Evolutionary conservation across 37 sponge, comb jelly and placozoan species (phyloP).

Genomic region (Petrosia ficiformis): DNA sequence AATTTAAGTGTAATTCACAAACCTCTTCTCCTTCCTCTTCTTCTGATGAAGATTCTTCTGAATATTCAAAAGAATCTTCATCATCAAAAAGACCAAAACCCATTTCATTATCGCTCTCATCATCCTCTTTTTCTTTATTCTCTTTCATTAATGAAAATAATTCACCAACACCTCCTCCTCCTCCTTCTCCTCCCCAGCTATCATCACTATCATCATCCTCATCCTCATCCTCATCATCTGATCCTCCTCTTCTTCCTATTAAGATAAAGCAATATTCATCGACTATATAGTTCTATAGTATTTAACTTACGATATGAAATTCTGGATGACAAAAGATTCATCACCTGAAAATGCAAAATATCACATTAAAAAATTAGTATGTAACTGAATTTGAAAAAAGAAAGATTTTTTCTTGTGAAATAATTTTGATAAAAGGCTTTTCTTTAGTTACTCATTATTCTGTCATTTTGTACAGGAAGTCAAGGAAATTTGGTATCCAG

Average conservation of each 20-base stretch:
- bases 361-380: background rate
- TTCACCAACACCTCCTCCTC: background rate
- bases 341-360: no score
- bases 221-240: background rate
- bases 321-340: no score
- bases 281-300: background rate
- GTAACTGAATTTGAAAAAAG: no score
- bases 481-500: no score
- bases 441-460: no score
- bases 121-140: background rate
- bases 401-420: no score
- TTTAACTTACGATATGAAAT: no score
- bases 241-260: background rate
- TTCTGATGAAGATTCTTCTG: no score
- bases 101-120: slow-evolving; percentile 28
- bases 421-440: no score
- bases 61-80: background rate
- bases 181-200: background rate
- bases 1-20: no score
- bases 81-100: slow-evolving; percentile 18
- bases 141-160: background rate
- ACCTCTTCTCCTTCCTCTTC: no score
- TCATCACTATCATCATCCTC: slow-evolving; percentile 4
- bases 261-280: background rate
- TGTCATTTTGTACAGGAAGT: no score